Conservation (phyloP, 1,140 invertebrate species). For the Caerostris extrusa region DNA sequence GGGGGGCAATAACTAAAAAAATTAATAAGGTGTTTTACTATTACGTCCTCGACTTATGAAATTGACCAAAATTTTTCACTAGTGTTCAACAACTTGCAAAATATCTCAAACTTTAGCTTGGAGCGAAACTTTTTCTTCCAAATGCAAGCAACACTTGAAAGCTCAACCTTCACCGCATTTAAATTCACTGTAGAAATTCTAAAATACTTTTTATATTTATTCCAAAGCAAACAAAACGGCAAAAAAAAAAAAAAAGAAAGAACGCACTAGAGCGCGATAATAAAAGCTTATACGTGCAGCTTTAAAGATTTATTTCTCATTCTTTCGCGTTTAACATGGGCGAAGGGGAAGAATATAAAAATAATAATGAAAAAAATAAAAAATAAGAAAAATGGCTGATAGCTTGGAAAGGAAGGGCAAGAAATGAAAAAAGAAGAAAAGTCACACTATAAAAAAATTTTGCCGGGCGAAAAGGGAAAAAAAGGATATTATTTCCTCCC, state of each 20-base stretch:
- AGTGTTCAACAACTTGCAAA: too few species aligned
- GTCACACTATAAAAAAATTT: conserved; percentile 38
- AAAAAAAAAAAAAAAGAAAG: background rate
- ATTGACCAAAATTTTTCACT: too few species aligned
- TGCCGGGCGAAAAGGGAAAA: background rate
- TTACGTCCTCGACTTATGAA: too few species aligned
- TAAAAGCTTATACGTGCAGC: conserved; percentile 35
- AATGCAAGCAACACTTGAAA: background rate
- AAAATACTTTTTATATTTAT: conserved; percentile 7
- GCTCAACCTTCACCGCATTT: background rate
- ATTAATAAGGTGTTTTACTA: too few species aligned
- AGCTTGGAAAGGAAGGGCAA: background rate
- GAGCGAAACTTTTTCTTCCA: too few species aligned
- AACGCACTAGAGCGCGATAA: conserved; percentile 2
- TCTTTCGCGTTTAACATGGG: conserved; percentile 48
- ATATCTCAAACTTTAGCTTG: too few species aligned
- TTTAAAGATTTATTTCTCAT: conserved; percentile 53
- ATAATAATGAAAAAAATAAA: background rate
- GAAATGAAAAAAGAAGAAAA: background rate
- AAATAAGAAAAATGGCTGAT: background rate
- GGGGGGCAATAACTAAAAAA: too few species aligned
- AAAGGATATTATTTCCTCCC: conserved; percentile 61
- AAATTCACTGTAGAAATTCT: background rate
- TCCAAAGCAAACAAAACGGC: background rate
- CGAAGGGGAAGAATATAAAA: background rate